phyloP scores from a whole-genome alignment of 2,888 invertebrate species.

The Stenchaetothrips biformis region DNA sequence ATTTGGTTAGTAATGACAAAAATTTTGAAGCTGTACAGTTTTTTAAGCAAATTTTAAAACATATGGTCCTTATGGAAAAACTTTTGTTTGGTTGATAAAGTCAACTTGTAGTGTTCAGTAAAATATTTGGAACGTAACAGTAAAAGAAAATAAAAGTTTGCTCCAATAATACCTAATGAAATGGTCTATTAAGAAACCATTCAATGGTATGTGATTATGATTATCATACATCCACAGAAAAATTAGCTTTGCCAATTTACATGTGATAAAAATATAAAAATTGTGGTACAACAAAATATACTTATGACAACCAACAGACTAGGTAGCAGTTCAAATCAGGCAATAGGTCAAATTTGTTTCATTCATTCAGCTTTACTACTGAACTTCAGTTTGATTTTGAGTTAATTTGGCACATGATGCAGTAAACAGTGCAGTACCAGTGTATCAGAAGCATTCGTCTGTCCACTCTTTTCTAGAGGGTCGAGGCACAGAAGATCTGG shows the following conservation, averaged over 20 bases:
- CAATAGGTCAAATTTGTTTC: background rate
- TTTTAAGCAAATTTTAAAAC: background rate
- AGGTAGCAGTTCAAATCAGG: background rate
- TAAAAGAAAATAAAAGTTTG: background rate
- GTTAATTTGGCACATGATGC: background rate
- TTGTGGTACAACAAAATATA: background rate
- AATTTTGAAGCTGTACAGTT: too few species aligned
- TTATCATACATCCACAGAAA: background rate
- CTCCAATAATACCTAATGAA: background rate
- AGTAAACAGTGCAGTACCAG: background rate
- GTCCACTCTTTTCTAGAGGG: background rate
- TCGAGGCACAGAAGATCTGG: background rate
- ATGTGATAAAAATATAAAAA: background rate
- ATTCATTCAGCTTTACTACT: background rate
- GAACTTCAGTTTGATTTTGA: background rate
- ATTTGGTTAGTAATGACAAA: too few species aligned
- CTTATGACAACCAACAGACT: constrained; percentile 9
- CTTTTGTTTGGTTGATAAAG: background rate
- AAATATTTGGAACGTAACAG: background rate
- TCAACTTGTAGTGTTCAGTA: too few species aligned
- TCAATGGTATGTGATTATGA: background rate
- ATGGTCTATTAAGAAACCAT: background rate
- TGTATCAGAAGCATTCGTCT: background rate
- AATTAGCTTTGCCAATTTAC: background rate
- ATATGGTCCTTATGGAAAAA: background rate